Evolutionary conservation across 2,888 invertebrate genomes (phyloP), one percentile per base, ranked within the genome.

Genomic region (Amiota communis): DNA sequence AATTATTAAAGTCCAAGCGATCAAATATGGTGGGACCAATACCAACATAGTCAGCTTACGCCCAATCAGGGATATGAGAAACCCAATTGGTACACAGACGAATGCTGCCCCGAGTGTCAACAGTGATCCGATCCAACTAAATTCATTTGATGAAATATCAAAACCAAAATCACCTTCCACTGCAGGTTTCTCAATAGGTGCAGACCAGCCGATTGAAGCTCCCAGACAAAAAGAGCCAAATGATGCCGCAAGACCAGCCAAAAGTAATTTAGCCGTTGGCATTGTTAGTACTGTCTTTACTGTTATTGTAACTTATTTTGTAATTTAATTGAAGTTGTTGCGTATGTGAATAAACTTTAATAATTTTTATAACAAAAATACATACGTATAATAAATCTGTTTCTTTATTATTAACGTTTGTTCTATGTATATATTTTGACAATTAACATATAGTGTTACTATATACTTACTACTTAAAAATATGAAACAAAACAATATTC

Each of bases 1-100:
- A 56, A 93, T 91, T 49, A 95, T 93, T 1, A 95, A 88, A 1
- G 92, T 85, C 95, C 95, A 96, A n/a, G 95, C 95, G 1, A 93
- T 69, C 0, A 92, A 91, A 85, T 94, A 94, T 0, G 95, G 95
- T n/a, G 94, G 71, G 1, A 88, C 82, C 8, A 88, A 72, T 0
- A 81, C 76, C 73, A 88, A 70, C 88, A 88, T 88, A 0, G 94
- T 93, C 49, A 90, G 91, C 85, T 93, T 94, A 49, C 95, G 90
- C 10, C 95, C 95, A 59, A 95, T 90, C 8, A 89, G 81, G 85
- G 95, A 94, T 87, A 94, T 93, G n/a, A 92, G 88, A 10, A 91
- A 89, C 0, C 95, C 95, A 36, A 93, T 93, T 0, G 94, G 93
- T 77, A 94, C 91, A 84, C 95, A 94, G 23, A 93, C 91, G 0